Base-by-base conservation (phyloP, 2,113 vertebrate genomes). In the Anseranas semipalmata region DNA sequence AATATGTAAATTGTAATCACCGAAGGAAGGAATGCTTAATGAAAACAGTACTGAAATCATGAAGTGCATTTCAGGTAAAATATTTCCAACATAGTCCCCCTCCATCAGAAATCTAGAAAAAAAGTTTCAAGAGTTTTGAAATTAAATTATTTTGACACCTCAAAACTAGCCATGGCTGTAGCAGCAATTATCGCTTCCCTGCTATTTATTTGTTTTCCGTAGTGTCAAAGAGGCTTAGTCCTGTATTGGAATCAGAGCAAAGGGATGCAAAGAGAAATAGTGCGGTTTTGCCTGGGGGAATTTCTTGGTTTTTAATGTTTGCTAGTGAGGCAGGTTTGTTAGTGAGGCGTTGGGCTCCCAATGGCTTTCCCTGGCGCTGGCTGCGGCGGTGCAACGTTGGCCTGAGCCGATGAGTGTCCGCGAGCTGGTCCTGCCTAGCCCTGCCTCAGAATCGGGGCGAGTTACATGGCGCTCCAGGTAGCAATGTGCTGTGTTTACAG, bases 81-180 rank as follows among this genome's bases (percentile, higher is more conserved):
- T 58, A 19, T 74, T 87, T 37, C n/a, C 22, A 66, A 48, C 21
- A 6, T 65, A 9, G 6, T 6, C 12, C 1, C 24, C 7, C 28
- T 14, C 16, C 3, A 7, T 9, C 52, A 48, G 41, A 73, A 85
- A 62, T 25, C 17, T 10, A 62, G 72, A 8, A 8, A 70, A 53
- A 41, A 8, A 7, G 9, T 41, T 48, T 21, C 16, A 39, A 21
- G 67, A 53, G 22, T 37, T 74, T 37, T 32, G 39, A 65, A 68
- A 82, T 45, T 1, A 66, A 60, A 35, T 37, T 48, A 24, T 37
- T 74, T 50, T 83, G 62, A 35, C 48, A 30, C 8, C 2, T 5
- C 0, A 1, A 72, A 85, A 33, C 15, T 24, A 35, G 20, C 48
- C 1, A 0, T 52, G 2, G 6, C 59, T 86, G 12, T 58, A 41